Evolutionary conservation across 1,140 invertebrate genomes (phyloP), one percentile per base, ranked within the genome.

Genomic region (Galleria mellonella): DNA sequence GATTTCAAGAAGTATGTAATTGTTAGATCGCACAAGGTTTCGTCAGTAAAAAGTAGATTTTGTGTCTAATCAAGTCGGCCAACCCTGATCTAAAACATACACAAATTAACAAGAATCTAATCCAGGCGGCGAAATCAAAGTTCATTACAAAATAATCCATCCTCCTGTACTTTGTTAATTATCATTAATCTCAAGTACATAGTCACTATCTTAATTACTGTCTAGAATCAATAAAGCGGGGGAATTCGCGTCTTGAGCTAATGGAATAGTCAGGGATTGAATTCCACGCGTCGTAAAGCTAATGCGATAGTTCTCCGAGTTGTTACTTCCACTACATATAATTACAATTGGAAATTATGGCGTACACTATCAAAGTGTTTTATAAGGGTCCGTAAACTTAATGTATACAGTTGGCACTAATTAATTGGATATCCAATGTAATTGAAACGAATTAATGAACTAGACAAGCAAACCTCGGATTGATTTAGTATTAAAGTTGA

Each of bases 291-390:
- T 69, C 70, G 67, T 72, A 72, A 68, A 71, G 57, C 61, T 36
- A 46, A 45, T 51, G 47, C 48, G 51, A 66, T 72, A 71, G 72
- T 79, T 70, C 55, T 23, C 17, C 17, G 17, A 39, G 47, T 50
- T 58, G 60, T 84, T 79, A 79, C 69, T 84, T 84, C 81, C 81
- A 75, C 74, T 84, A 84, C 81, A 84, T 84, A 84, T 84, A 79
- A 79, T 81, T 82, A 76, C 73, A 53, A 76, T 74, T 68, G 51
- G n/a, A 69, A 82, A 76, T 81, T 81, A 83, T 70, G 43, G 62
- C 55, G 27, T 10, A 15, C 35, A 23, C 17, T 23, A 23, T 23
- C 17, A 23, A 23, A 23, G 17, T 23, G 17, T 23, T 23, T 23
- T 23, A 6, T 23, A 6, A 23, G 17, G 17, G 17, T 2, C 15